phyloP scores from a whole-genome alignment of 92 coral and sea anemone species.

The Umimayanthus chanpuru region DNA sequence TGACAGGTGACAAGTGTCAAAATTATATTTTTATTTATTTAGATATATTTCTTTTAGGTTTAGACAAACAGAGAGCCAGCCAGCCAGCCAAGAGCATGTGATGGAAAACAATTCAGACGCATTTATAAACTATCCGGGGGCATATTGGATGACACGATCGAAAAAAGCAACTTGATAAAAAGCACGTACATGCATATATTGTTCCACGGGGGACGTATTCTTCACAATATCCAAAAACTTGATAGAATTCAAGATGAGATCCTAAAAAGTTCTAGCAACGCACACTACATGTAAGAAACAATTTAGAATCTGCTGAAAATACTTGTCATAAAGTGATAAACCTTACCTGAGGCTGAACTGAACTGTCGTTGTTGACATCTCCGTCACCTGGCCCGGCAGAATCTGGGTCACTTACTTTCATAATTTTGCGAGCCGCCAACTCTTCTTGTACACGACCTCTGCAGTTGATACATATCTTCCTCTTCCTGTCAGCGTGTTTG shows the following conservation, averaged over 20 bases:
- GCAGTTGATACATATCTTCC: too few relatives aligned
- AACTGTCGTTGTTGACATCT: neutral
- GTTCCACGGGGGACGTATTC: neutral
- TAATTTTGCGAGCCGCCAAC: too few relatives aligned
- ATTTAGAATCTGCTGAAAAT: neutral
- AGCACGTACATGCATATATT: neutral
- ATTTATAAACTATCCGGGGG: neutral
- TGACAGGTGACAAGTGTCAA: neutral
- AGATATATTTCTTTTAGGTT: neutral
- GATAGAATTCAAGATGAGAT: conserved; percentile 2
- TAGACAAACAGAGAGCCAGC: neutral
- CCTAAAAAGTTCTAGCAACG: conserved; percentile 11
- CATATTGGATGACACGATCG: neutral
- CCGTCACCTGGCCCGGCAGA: too few relatives aligned
- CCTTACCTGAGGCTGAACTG: conserved; percentile 16
- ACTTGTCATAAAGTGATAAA: conserved; percentile 4
- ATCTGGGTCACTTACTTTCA: neutral
- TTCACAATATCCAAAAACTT: neutral
- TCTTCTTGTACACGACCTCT: too few relatives aligned
- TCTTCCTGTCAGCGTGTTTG: too few relatives aligned
- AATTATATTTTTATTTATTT: conserved; percentile 26
- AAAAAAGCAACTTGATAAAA: neutral
- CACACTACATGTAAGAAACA: neutral
- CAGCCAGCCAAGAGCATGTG: conserved; percentile 7
- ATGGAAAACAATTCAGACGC: conserved; percentile 21